A percentile compares a stretch with the other conserved stretches of the same genome.
These are phyloP conservation scores for Perccottus glenii DNA, from an alignment of 2,113 vertebrate species.

Conservation along the genomic window DNA sequence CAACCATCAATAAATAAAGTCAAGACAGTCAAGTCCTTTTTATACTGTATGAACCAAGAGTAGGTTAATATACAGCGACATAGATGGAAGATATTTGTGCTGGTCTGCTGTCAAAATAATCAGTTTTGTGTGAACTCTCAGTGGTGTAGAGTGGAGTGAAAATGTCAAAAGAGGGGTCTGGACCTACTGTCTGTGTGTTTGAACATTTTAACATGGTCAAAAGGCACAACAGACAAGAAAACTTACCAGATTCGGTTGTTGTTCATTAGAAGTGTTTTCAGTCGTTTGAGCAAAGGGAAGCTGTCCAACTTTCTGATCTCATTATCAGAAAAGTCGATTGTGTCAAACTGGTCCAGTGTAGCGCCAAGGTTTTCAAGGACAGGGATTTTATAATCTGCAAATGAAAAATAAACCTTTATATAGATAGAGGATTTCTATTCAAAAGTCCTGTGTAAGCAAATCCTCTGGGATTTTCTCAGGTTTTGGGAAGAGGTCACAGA, in stretches of 20 bases:
- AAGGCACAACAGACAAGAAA: too few relatives aligned
- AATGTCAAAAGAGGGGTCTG: background rate
- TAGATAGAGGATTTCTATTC: background rate
- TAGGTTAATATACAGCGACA: too few relatives aligned
- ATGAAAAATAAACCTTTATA: background rate
- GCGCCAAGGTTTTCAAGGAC: conserved; percentile 97
- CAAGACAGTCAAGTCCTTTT: too few relatives aligned
- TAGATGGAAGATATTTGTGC: too few relatives aligned
- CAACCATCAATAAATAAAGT: too few relatives aligned
- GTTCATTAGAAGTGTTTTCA: conserved; percentile 93
- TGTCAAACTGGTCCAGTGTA: conserved; percentile 96
- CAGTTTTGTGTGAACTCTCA: too few relatives aligned
- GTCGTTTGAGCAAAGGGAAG: conserved; percentile 88
- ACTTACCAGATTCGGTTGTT: conserved; percentile 95
- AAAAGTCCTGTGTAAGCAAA: too few relatives aligned
- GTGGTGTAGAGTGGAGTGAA: background rate
- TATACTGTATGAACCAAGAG: too few relatives aligned
- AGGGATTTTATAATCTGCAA: conserved; percentile 91
- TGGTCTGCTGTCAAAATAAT: too few relatives aligned
- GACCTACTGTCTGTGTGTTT: background rate
- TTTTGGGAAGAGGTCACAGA: too few relatives aligned
- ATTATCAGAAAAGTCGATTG: conserved; percentile 97
- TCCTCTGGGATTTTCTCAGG: too few relatives aligned
- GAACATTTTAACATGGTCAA: too few relatives aligned
- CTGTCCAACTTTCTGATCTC: conserved; percentile 95